A percentile compares a stretch with the other conserved stretches of the same genome.
phyloP scores from a whole-genome alignment of 2,113 vertebrate species.

The Saccopteryx bilineata region DNA sequence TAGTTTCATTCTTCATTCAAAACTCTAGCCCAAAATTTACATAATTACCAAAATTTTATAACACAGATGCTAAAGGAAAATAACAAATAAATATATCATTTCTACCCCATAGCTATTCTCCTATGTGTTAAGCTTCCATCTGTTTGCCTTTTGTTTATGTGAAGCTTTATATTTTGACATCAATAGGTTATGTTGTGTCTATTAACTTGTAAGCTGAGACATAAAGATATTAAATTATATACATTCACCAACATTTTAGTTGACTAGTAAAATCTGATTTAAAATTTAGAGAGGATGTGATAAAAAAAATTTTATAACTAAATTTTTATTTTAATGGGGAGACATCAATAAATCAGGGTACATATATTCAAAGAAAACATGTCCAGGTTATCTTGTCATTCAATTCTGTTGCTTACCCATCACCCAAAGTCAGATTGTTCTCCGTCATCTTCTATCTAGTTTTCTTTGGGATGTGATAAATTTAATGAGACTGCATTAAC shows the following conservation, averaged over 20 bases:
- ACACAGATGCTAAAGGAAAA: constrained; percentile 35
- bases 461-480: not conserved
- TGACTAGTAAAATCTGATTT: constrained; percentile 63
- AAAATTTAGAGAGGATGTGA: constrained; percentile 17
- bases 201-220: constrained; percentile 62
- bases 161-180: constrained; percentile 73
- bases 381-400: no score
- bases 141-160: constrained; percentile 74
- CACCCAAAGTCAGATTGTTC: no score
- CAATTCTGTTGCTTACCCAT: no score
- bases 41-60: not conserved
- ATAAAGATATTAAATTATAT: constrained; percentile 66
- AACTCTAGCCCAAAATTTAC: constrained; percentile 42
- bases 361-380: no score
- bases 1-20: constrained; percentile 43
- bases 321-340: no score
- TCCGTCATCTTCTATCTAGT: no score
- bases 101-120: constrained; percentile 27
- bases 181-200: constrained; percentile 61
- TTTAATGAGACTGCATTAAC: constrained; percentile 30
- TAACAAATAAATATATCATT: constrained; percentile 61
- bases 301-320: not conserved
- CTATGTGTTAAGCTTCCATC: constrained; percentile 52
- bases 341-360: no score
- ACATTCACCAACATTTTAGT: constrained; percentile 39